Conservation (phyloP, 2,113 vertebrate species). For the Zosterops pallidus region DNA sequence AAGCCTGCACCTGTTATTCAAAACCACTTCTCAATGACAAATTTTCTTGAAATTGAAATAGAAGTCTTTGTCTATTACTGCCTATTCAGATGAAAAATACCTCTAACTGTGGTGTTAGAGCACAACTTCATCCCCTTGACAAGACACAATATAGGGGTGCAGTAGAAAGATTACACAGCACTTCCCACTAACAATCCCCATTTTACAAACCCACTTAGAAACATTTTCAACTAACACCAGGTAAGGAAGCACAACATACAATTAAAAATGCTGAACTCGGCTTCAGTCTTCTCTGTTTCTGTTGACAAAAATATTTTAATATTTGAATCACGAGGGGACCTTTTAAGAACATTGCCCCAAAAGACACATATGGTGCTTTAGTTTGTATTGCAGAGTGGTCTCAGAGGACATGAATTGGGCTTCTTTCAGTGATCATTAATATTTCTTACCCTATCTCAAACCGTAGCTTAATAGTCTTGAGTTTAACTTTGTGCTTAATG, state of each 20-base stretch:
- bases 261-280: neutral
- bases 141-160: neutral
- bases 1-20: neutral
- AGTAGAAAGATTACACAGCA: neutral
- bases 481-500: neutral
- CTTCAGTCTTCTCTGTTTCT: neutral
- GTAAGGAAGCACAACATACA: neutral
- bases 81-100: neutral
- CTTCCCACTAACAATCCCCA: neutral
- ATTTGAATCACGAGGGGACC: neutral
- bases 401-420: neutral
- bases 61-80: neutral
- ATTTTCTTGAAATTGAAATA: neutral
- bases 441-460: neutral
- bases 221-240: neutral
- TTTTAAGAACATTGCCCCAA: neutral
- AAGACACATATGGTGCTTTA: neutral
- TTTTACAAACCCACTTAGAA: neutral
- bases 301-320: fast-evolving
- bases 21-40: neutral
- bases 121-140: fast-evolving
- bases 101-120: neutral
- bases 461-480: neutral
- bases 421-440: neutral
- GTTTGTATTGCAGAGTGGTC: neutral